Evolutionary conservation across 2,888 invertebrate species (phyloP), one percentile per base, ranked within the genome.

Genomic region (Blera fallax): DNA sequence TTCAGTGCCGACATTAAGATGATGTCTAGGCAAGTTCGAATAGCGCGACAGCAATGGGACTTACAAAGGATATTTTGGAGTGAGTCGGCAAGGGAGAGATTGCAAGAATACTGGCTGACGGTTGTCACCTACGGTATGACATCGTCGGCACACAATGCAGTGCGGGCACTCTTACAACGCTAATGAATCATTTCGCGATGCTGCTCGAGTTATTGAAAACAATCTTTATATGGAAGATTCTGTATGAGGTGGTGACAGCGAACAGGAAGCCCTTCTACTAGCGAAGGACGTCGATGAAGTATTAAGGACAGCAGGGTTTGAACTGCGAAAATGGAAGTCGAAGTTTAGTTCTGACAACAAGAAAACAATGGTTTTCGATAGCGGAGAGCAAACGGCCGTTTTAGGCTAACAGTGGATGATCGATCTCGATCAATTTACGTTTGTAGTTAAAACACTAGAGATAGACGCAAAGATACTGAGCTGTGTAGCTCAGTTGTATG

Each of bases 1-100:
- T 50, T 74, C 37, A 34, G 11, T 16, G 60, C 73, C 1, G 74
- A 81, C 24, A 45, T 81, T 8, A 67, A 52, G 32, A 81, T 52
- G 48, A 76, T 81, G 76, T 81, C 76, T 10, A 10, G 74, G 11
- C 54, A 76, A 40, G 70, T 70, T 5, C 8, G n/a, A 8, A 27
- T 74, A n/a, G 37, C n/a, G n/a, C n/a, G n/a, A n/a, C n/a, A n/a
- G n/a, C 81, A 81, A 45, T 81, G 69, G 76, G 29, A 82, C n/a
- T 18, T 72, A n/a, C 79, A 74, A 29, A 43, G 67, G 48, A 81
- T 69, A n/a, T 73, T 81, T 10, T 80, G 80, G 79, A 48, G 64
- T 6, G 72, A 80, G 10, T 11, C 11, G 37, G 1, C 60, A 3
- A 29, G 10, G 4, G 52, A 24, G 8, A 32, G 8, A 10, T 1